A percentile compares a stretch with the other conserved stretches of the same genome.
Evolutionary conservation across 2,888 invertebrate species (phyloP).

Genomic region (Stegana nigrithorax): DNA sequence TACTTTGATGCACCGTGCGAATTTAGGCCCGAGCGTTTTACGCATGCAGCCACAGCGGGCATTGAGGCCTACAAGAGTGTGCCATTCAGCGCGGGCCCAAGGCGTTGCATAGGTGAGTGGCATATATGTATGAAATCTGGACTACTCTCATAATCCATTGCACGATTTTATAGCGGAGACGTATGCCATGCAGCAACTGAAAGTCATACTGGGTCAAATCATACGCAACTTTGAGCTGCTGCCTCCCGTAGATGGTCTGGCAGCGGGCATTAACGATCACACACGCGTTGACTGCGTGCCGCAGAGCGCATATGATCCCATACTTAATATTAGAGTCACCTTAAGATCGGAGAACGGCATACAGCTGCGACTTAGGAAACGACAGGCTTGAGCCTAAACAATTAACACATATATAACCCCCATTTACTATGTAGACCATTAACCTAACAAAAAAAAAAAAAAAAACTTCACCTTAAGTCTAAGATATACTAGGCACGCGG

Average conservation of each 20-base stretch:
- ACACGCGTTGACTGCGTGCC: slow-evolving; percentile 50
- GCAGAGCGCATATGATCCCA: slow-evolving; percentile 60
- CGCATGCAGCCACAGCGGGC: slow-evolving; percentile 30
- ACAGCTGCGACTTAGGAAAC: slow-evolving; percentile 62
- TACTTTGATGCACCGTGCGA: slow-evolving; percentile 56
- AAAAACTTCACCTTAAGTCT: no score
- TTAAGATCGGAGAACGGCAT: slow-evolving; percentile 70
- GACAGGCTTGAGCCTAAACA: slow-evolving; percentile 19
- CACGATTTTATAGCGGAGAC: slow-evolving; percentile 64
- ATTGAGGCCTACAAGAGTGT: slow-evolving; percentile 71
- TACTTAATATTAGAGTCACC: slow-evolving; percentile 69
- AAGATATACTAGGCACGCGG: slow-evolving; percentile 18
- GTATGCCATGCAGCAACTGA: slow-evolving; percentile 71
- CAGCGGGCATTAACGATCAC: slow-evolving; percentile 57
- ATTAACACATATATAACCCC: slow-evolving; percentile 5
- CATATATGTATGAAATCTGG: neutral
- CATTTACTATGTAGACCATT: neutral
- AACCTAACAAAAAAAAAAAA: neutral
- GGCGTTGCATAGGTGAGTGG: slow-evolving; percentile 69
- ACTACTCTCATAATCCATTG: neutral
- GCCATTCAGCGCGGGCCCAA: slow-evolving; percentile 75
- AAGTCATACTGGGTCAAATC: slow-evolving; percentile 70
- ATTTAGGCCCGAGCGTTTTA: slow-evolving; percentile 68
- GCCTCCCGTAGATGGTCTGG: slow-evolving; percentile 48
- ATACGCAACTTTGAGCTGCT: slow-evolving; percentile 69